Evolutionary conservation across 2,888 invertebrate genomes (phyloP).

Genomic region (Synergus umbraculus): DNA sequence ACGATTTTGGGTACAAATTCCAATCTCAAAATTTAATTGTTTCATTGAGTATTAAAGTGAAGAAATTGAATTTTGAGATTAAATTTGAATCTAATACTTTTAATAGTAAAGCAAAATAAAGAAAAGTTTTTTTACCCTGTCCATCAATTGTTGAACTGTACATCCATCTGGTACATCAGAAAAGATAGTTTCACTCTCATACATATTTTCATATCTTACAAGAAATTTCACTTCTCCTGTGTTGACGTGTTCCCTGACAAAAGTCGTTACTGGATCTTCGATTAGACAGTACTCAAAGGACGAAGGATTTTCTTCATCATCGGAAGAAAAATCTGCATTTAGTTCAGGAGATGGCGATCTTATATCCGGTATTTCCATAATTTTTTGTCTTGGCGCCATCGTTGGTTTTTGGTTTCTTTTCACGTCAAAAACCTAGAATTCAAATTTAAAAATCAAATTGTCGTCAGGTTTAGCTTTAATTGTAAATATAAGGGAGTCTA

Average conservation of each 20-base stretch:
- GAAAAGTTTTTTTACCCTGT: neutral
- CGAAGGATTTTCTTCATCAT: neutral
- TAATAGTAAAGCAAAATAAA: neutral
- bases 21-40: neutral
- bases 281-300: neutral
- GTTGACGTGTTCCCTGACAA: neutral
- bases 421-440: neutral
- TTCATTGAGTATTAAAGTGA: neutral
- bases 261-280: neutral
- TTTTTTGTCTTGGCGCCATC: neutral
- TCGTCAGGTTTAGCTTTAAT: too few species aligned
- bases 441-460: neutral
- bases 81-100: neutral
- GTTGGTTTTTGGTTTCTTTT: neutral
- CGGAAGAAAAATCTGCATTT: neutral
- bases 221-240: neutral
- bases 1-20: too few species aligned
- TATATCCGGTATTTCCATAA: neutral
- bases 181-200: too few species aligned
- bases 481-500: too few species aligned
- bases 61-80: too few species aligned
- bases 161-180: neutral
- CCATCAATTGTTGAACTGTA: constrained; percentile 8
- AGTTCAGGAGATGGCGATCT: neutral
- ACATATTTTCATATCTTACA: neutral